Base-by-base conservation (phyloP, 2,113 vertebrate genomes). In the Notarius quadriscutis region DNA sequence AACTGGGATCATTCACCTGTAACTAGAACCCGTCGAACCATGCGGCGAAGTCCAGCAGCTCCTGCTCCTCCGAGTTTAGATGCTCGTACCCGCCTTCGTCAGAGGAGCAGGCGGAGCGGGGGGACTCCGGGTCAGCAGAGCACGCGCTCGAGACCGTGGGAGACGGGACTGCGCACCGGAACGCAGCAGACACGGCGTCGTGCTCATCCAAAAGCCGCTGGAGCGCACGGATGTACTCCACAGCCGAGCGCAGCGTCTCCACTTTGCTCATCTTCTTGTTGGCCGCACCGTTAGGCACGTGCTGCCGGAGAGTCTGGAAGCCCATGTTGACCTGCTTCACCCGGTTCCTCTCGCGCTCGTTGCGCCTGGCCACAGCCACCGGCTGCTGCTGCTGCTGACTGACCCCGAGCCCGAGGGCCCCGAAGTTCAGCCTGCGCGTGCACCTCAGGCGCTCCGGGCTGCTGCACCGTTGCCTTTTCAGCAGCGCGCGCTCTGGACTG, bases 191-290 rank as follows among this genome's bases (percentile, higher is more conserved):
- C 90, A 94, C 92, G 1, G 93, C 91, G 84, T 96, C 96, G 91
- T 96, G 95, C 88, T 96, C 96, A 69, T 95, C 95, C 63, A 97
- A 93, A 58, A 96, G 94, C 80, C 92, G 90, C 93, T 97, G 96
- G 89, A 97, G 88, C 27, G 97, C 97, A 7, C 95, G 94, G 91
- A 97, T 97, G 91, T 97, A 97, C 91, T 96, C 95, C 84, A 96
- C 96, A 5, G 97, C 96, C 1, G 97, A 97, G 86, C 97, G 95
- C 80, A 97, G 94, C 0, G 97, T 97, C 93, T 97, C 96, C 93
- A 96, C 97, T 72, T 97, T 97, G 92, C 96, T 97, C 94, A 97
- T 95, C 94, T 96, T 97, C 94, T 95, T 97, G 94, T 93, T 96
- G 89, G 96, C 95, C 67, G 95, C 93, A 81, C 96, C 96, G 91